phyloP scores from a whole-genome alignment of 2,797 vertebrate species.

The Oreochromis grahami region DNA sequence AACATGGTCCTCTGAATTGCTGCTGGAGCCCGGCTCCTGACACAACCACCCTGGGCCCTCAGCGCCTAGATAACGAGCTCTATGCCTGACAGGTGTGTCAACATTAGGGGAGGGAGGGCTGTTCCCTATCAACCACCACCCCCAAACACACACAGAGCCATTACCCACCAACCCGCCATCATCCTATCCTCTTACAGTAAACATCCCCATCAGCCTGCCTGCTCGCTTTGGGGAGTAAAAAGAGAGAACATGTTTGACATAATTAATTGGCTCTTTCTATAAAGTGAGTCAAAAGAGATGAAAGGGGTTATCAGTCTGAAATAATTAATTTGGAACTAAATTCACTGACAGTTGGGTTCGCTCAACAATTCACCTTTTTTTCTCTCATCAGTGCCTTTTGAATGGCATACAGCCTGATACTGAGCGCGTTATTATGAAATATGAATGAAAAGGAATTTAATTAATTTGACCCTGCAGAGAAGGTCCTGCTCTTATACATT shows the following conservation, averaged over 20 bases:
- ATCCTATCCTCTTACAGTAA: constrained; percentile 77
- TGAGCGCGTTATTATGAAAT: constrained; percentile 75
- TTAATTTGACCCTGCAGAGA: constrained; percentile 85
- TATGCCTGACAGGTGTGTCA: constrained; percentile 87
- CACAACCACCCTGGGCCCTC: constrained; percentile 85
- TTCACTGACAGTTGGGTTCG: constrained; percentile 90
- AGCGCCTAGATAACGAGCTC: constrained; percentile 87
- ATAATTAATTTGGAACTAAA: constrained; percentile 92
- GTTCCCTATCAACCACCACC: constrained; percentile 4
- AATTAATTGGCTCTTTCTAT: constrained; percentile 95
- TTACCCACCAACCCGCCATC: constrained; percentile 63
- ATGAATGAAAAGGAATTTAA: constrained; percentile 87
- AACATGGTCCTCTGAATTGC: constrained; percentile 74
- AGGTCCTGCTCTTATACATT: constrained; percentile 79
- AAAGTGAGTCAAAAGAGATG: constrained; percentile 92
- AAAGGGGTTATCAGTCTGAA: constrained; percentile 95
- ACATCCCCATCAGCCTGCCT: constrained; percentile 86
- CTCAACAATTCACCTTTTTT: constrained; percentile 72
- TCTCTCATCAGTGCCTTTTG: constrained; percentile 61
- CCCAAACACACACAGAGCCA: constrained; percentile 50
- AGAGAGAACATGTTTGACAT: constrained; percentile 88
- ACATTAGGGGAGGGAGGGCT: constrained; percentile 78
- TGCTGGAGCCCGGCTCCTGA: constrained; percentile 82
- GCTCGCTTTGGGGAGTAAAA: constrained; percentile 80
- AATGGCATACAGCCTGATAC: constrained; percentile 80